Evolutionary conservation across 2,797 vertebrate species (phyloP), one percentile per base, ranked within the genome.

Genomic region (Enteromius mattozi): DNA sequence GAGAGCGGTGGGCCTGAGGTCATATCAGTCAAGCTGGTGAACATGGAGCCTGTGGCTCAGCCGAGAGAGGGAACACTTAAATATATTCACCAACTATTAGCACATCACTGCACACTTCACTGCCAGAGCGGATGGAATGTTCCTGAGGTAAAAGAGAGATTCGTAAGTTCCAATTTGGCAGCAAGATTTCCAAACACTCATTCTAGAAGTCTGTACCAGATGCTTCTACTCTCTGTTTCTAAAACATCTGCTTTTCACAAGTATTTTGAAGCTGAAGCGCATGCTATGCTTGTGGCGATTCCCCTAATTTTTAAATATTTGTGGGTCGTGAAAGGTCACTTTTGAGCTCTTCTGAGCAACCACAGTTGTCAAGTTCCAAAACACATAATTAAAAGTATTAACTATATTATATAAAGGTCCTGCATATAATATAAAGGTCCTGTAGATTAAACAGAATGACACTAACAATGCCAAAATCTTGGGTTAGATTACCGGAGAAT

Each of bases 61-160:
- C 86, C 59, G 24, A 68, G 79, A 66, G 83, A 79, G 87, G 49
- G 90, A 86, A 88, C 69, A 33, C 37, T 81, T 89, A 85, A 86
- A 89, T 71, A 76, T 84, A 81, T 85, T 87, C 45, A 75, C 54
- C 80, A 82, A 70, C 70, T 72, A 71, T 91, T 90, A 86, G 87
- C 90, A 89, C 80, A 63, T 91, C 82, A 19, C 68, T 56, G 70
- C 37, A 14, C 49, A 69, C 72, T 81, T 81, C 47, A 21, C 72
- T 78, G 83, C 86, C 59, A 81, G 63, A 83, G 51, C 8, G 1
- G 21, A 24, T 12, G 21, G 5, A 61, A 74, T 47, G 37, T 47
- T 82, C n/a, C 30, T 5, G 61, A n/a, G 69, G 54, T 35, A 3
- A 74, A 65, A 19, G 27, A 42, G 13, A 71, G 80, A 42, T 40